Evolutionary conservation across 2,797 vertebrate genomes (phyloP).

Genomic region (Poeciliopsis paucimaculata): DNA sequence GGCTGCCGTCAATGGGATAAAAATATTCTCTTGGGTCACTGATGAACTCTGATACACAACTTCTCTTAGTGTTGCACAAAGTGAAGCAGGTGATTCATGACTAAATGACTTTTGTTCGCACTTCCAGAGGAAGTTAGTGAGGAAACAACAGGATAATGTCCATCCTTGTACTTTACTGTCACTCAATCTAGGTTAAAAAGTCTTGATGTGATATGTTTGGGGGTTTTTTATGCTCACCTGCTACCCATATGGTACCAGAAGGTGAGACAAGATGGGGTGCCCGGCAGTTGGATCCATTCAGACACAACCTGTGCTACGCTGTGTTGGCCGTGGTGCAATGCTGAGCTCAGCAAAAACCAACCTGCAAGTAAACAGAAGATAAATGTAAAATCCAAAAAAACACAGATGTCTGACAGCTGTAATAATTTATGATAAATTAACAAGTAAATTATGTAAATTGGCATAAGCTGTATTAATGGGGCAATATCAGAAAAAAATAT

Average conservation of each 20-base stretch:
- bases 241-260: conserved; percentile 76
- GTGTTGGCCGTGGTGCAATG: conserved; percentile 38
- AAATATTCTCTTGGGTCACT: conserved; percentile 1
- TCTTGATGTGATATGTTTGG: neutral
- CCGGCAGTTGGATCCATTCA: conserved; percentile 70
- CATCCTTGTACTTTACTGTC: conserved; percentile 46
- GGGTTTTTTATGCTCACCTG: conserved; percentile 70
- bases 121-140: conserved; percentile 67
- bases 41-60: conserved; percentile 56
- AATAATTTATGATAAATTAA: neutral
- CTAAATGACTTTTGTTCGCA: conserved; percentile 59
- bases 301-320: conserved; percentile 69
- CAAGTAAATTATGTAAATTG: neutral
- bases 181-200: conserved; percentile 31
- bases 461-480: neutral
- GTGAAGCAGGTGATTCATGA: conserved; percentile 62
- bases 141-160: conserved; percentile 64
- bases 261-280: conserved; percentile 68
- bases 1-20: neutral
- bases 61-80: conserved; percentile 58
- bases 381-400: neutral
- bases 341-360: conserved; percentile 75
- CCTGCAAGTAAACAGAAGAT: conserved; percentile 59
- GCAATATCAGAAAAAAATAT: neutral
- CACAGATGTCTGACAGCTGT: neutral